Percentiles rank a stretch among this genome's conserved stretches.
phyloP scores from a whole-genome alignment of 1,140 invertebrate genomes.

The Steinernema khuongi region DNA sequence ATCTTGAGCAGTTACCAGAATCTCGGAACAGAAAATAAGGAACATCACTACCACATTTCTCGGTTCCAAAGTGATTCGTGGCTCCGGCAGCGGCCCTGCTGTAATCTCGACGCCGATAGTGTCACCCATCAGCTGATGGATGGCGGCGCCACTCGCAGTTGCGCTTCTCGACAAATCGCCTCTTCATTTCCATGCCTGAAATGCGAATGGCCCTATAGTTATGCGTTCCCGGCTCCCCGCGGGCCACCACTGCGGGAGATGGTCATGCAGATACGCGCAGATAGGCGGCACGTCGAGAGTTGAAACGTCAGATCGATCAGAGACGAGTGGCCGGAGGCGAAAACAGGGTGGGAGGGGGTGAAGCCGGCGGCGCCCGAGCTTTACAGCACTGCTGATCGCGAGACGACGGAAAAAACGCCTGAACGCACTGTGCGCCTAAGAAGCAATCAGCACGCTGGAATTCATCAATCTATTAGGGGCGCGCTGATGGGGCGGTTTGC shows the following conservation, averaged over 20 bases:
- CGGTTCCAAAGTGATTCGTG: too few species aligned
- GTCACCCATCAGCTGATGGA: conserved; percentile 14
- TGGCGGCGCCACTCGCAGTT: not conserved
- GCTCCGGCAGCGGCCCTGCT: not conserved
- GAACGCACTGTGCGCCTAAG: not conserved
- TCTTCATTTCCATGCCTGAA: conserved; percentile 16
- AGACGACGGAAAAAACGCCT: not conserved
- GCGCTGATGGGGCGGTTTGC: not conserved
- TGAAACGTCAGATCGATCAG: not conserved
- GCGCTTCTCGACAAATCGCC: not conserved
- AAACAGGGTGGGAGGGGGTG: not conserved
- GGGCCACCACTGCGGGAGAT: not conserved
- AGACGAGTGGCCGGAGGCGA: not conserved
- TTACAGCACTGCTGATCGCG: not conserved
- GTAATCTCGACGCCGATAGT: not conserved
- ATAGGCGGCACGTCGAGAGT: not conserved
- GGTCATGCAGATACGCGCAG: not conserved
- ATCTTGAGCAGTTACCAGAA: too few species aligned
- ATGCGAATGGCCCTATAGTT: too few species aligned
- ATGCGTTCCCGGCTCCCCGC: not conserved
- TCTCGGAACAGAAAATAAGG: too few species aligned
- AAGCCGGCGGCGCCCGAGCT: not conserved
- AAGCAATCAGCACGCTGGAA: not conserved
- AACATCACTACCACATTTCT: too few species aligned
- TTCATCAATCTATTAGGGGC: not conserved